Evolutionary conservation across 92 coral and sea anemone genomes (phyloP).

Genomic region (Scolanthus callimorphus): DNA sequence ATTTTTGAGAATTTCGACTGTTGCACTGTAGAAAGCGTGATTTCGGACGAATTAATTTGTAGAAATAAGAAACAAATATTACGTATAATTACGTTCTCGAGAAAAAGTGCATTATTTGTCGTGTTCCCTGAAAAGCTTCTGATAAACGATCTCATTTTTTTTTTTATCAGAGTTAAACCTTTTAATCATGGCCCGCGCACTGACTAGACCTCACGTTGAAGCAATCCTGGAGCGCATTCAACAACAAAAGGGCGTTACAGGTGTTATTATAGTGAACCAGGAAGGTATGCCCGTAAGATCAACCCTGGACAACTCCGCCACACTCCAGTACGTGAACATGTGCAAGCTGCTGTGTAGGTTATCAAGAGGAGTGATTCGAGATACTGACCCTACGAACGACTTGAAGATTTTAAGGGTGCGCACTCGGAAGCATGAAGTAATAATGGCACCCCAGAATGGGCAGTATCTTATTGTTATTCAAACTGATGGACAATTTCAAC

Average conservation of each 20-base stretch:
- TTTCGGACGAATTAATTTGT: too few species aligned
- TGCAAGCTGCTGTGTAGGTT: conserved; percentile 68
- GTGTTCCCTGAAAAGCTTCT: too few species aligned
- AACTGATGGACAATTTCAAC: conserved; percentile 48
- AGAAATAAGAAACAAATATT: too few species aligned
- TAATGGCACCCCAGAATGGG: conserved; percentile 82
- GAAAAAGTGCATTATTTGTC: too few species aligned
- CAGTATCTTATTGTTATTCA: conserved; percentile 73
- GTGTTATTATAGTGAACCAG: conserved; percentile 65
- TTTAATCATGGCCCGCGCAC: conserved; percentile 1
- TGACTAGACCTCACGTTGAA: conserved; percentile 51
- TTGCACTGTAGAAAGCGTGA: too few species aligned
- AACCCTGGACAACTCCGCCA: conserved; percentile 73
- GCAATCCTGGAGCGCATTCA: conserved; percentile 78
- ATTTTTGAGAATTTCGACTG: too few species aligned
- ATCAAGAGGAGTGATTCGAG: conserved; percentile 72
- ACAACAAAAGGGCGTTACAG: conserved; percentile 69
- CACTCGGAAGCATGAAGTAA: conserved; percentile 78
- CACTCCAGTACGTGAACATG: conserved; percentile 79
- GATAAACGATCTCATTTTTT: too few species aligned
- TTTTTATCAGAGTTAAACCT: too few species aligned
- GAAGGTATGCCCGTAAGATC: conserved; percentile 76
- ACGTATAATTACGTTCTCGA: too few species aligned
- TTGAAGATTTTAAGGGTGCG: conserved; percentile 75
- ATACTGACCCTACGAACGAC: conserved; percentile 78